Evolutionary conservation across 2,113 vertebrate species (phyloP), one percentile per base, ranked within the genome.

Genomic region (Pleuronectes platessa): DNA sequence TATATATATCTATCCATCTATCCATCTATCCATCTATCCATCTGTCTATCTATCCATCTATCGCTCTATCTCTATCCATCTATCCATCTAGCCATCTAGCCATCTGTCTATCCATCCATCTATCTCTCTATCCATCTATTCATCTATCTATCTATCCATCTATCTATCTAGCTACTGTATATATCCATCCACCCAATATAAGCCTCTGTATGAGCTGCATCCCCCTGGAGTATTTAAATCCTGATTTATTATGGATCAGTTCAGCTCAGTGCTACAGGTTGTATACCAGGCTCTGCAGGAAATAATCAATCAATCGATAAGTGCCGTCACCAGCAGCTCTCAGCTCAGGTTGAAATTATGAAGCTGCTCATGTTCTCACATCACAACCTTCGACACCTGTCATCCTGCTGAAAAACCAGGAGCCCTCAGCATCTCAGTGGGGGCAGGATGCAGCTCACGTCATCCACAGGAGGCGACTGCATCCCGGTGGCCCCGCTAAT

Each of bases 401-500:
- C 35, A 31, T 24, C 17, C 14, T 17, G 13, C 61, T 37, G 7
- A 60, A 55, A 27, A 17, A 23, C 11, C 11, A 8, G 5, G 3
- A 49, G 21, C 60, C 15, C 47, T 42, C 15, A 18, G 51, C 26
- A 65, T 80, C 67, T 65, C 35, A 62, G 21, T 58, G 61, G 54
- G 76, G 54, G 63, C 77, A 4, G 51, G 55, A 31, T 9, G 23
- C 20, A 40, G 7, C 27, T 65, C 27, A 15, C 40, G 60, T 40
- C 49, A 15, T 51, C 47, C 47, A 2, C 15, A 51, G 15, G 4
- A 51, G 47, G 47, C 15, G 47, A 18, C 17, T 68, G 62, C 66
- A 69, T 62, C 67, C 61, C 61, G 58, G 31, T 17, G 21, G 49
- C 47, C 18, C 60, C 11, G 71, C 67, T 61, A 71, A 81, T 84